phyloP scores from a whole-genome alignment of 2,797 vertebrate genomes.

The Tangara arthus region DNA sequence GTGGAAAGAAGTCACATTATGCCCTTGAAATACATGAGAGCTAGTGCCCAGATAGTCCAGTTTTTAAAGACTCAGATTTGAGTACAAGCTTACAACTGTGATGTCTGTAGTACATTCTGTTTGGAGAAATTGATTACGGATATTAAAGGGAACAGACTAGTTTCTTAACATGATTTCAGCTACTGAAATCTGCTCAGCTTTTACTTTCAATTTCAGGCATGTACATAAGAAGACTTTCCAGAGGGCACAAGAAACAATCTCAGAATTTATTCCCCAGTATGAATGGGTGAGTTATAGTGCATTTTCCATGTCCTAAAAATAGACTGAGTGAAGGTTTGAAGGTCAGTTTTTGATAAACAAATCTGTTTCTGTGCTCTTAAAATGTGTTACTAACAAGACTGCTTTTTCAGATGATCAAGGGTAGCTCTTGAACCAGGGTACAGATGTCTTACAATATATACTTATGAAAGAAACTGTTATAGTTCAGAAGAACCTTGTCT shows the following conservation, averaged over 20 bases:
- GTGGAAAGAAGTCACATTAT: background rate
- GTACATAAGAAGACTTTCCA: background rate
- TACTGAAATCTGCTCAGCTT: background rate
- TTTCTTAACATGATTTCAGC: background rate
- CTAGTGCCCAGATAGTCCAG: background rate
- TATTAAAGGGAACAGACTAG: background rate
- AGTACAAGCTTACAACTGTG: background rate
- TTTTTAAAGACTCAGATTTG: background rate
- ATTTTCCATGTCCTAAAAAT: background rate
- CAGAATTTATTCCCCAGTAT: background rate
- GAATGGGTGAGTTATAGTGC: background rate
- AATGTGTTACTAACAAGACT: background rate
- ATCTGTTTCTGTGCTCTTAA: background rate
- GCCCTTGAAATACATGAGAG: background rate
- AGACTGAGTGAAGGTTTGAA: background rate
- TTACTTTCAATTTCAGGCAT: background rate
- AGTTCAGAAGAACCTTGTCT: background rate
- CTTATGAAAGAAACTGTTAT: background rate
- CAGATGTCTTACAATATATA: background rate
- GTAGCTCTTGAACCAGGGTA: background rate
- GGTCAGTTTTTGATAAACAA: background rate
- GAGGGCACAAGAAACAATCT: background rate
- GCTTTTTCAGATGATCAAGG: background rate
- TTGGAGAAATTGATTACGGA: background rate
- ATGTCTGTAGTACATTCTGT: background rate